Conservation (phyloP, 2,113 vertebrate genomes). For the Phalacrocorax brasilianus region DNA sequence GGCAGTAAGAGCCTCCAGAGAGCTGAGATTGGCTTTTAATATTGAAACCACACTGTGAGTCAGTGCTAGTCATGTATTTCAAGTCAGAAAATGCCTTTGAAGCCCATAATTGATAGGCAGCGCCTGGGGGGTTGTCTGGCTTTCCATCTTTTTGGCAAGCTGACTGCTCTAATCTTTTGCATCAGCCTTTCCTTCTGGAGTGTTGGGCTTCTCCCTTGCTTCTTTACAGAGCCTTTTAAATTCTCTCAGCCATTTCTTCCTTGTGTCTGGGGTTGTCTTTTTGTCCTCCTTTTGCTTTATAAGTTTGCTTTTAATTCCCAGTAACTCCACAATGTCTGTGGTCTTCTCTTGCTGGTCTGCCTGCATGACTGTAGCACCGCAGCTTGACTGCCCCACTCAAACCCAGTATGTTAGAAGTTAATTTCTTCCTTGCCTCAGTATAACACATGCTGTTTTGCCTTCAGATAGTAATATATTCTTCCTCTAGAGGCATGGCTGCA, state of each 20-base stretch:
- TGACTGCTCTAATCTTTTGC: neutral
- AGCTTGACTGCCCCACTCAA: neutral
- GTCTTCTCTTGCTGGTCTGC: neutral
- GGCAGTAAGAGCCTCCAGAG: neutral
- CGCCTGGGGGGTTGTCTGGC: neutral
- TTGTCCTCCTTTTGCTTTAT: neutral
- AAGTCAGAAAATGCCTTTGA: neutral
- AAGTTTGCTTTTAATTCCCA: neutral
- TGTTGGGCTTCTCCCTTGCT: neutral
- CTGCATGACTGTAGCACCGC: fast-evolving
- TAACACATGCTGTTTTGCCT: neutral
- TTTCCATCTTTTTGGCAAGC: neutral
- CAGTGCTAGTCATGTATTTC: neutral
- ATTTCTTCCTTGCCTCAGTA: neutral
- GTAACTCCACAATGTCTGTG: neutral
- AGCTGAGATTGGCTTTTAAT: neutral
- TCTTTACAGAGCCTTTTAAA: neutral
- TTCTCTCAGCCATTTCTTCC: neutral
- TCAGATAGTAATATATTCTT: neutral
- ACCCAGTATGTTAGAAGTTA: neutral
- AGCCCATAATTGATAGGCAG: neutral
- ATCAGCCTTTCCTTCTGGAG: neutral
- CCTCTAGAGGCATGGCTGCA: neutral
- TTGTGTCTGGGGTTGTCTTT: neutral
- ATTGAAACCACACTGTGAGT: neutral